Base-by-base conservation (phyloP, 2,797 vertebrate species). In the Trematomus bernacchii region DNA sequence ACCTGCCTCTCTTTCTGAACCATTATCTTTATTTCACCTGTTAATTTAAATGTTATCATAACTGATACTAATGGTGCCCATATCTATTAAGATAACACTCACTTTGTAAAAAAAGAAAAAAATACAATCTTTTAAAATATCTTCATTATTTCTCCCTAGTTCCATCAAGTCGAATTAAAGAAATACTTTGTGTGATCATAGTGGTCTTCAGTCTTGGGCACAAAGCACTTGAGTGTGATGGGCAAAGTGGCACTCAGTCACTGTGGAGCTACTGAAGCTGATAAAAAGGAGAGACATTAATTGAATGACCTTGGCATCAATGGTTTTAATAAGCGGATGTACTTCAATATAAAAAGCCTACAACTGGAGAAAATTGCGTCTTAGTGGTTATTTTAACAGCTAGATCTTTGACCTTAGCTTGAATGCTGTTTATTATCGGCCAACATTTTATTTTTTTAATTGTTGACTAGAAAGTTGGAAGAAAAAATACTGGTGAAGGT, bases 221-320 rank as follows among this genome's bases (percentile, higher is more conserved):
- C 89, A 76, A 85, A 94, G 94, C 93, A 89, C 91, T 95, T 89
- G 80, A 86, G 77, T 84, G 80, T 84, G 82, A 90, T 86, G 79
- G 80, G 76, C 64, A 88, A 87, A 92, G 88, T 85, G 87, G 91
- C 76, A 79, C 76, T 92, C 85, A 88, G 80, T 90, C 82, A 77
- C 76, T 75, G 66, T 86, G 83, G 64, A 83, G 80, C 77, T 72
- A 81, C 77, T 89, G 85, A 82, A 86, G 82, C 83, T 85, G 82
- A 92, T 90, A 87, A 93, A 91, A 91, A 80, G 83, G 55, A 91
- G 78, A 84, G 67, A 72, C 79, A 84, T 87, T 91, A 92, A 92
- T 91, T 92, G 89, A 92, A 91, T 86, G 90, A 92, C 91, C 91
- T 91, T 92, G 90, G 84, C 86, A 90, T 91, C 66, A 73, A 60